These are phyloP conservation scores for Falcunculus frontatus DNA, from an alignment of 2,113 vertebrate genomes.

Conservation along the genomic window DNA sequence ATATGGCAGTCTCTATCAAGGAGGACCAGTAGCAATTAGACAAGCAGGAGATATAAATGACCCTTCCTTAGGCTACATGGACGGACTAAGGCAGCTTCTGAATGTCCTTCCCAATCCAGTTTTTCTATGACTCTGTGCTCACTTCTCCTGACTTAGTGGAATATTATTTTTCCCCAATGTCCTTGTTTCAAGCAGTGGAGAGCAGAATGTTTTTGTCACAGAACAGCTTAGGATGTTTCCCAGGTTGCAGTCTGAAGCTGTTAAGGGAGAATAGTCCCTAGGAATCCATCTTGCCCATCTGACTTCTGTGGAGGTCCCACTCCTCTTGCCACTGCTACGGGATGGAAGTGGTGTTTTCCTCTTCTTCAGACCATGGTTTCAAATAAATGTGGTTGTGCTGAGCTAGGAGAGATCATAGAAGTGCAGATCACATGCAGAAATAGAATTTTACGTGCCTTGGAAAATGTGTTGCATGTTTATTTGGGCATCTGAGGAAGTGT, in stretches of 20 bases:
- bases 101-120: neutral
- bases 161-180: neutral
- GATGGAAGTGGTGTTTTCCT: neutral
- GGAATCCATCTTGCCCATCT: neutral
- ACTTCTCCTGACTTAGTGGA: neutral
- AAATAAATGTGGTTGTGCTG: neutral
- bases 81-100: neutral
- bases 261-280: neutral
- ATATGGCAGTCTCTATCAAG: neutral
- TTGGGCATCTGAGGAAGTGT: neutral
- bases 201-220: neutral
- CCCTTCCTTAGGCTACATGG: neutral
- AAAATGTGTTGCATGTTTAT: neutral
- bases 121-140: neutral
- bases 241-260: neutral
- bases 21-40: neutral
- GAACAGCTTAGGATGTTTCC: neutral
- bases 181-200: neutral
- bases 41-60: neutral
- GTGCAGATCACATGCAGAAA: neutral
- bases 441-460: neutral
- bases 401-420: neutral
- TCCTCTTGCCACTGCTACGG: neutral
- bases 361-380: neutral
- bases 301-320: neutral